Base-by-base conservation (phyloP, 2,888 invertebrate species). In the Leptopilina myrica region DNA sequence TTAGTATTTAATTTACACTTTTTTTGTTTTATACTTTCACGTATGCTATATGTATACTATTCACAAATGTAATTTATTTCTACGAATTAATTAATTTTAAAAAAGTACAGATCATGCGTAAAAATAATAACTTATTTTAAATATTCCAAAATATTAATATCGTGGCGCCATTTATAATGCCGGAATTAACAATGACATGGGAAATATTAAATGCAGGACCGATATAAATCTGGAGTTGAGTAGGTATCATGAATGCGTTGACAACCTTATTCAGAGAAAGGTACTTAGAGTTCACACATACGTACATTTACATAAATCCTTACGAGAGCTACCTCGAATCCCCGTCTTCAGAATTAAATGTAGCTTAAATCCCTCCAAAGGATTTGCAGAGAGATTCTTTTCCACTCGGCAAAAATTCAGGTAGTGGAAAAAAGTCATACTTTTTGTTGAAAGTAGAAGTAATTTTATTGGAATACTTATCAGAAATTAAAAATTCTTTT, bases 191-290 rank as follows among this genome's bases (percentile, higher is more conserved):
- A 53, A 49, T 49, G 53, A 26, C 53, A 53, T 20, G 53, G 20
- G 3, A 69, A 69, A 69, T 69, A 69, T 69, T 69, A 69, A 69
- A 69, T 53, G 49, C 69, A 69, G 69, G 69, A 69, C 69, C 26
- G 69, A 53, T 69, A 73, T 73, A 73, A 73, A 73, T 73, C 53
- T 56, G 5, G n/a, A 56, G 56, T 40, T 33, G 26, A 15, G 73
- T n/a, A n/a, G 56, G 33, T 73, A 56, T 73, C 33, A 73, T 73
- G 73, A 73, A 73, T 56, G 33, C 40, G 56, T n/a, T 73, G 73
- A 73, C 73, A 73, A 56, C 56, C 33, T 73, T 59, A 73, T 73
- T 59, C 56, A 56, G n/a, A 56, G 69, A 53, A 53, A 69, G 53
- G 53, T 56, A 59, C 73, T 33, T 56, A 8, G 33, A 73, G 33